Evolutionary conservation across 1,140 invertebrate genomes (phyloP), one percentile per base, ranked within the genome.

Genomic region (Trichoplusia ni): DNA sequence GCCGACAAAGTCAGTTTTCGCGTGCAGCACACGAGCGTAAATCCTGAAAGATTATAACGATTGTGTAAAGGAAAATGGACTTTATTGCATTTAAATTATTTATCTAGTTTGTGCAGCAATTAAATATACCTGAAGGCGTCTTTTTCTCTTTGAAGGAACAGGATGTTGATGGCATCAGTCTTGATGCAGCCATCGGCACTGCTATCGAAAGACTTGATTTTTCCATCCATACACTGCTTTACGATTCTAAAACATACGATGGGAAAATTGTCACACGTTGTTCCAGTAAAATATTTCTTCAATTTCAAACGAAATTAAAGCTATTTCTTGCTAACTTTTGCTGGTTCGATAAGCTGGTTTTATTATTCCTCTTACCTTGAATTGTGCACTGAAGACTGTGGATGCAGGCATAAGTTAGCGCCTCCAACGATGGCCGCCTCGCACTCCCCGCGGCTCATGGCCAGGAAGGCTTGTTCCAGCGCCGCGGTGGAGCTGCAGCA

Each of bases 401-500:
- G 97, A 87, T 97, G 96, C n/a, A 99, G 89, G 65, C 94, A 94
- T 2, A 99, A 83, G 82, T 96, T 97, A 1, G 93, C 90, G 6
- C 96, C 97, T 5, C 95, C 97, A 2, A 99, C 97, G 56, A 99
- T 93, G 0, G 97, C 97, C 8, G 94, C 92, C 54, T 99, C 97
- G 81, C 96, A 97, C 47, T 94, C 91, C 0, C 96, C 97, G 37
- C 92, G 92, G 19, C 92, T 90, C 1, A 99, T 95, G 0, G 94
- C 93, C 58, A 91, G 91, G 66, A 96, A 95, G 1, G 97, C 98
- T 69, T 96, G 93, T 71, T 97, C 94, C 9, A 99, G 75, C 0
- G 97, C 97, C 60, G 95, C 93, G 58, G 97, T 90, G 54, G 96
- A 97, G 21, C 97, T 98, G 40, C 96, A 97, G 89, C 97, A 98